Evolutionary conservation across 2,113 vertebrate species (phyloP).

Genomic region (Andinoacara biseriatus): DNA sequence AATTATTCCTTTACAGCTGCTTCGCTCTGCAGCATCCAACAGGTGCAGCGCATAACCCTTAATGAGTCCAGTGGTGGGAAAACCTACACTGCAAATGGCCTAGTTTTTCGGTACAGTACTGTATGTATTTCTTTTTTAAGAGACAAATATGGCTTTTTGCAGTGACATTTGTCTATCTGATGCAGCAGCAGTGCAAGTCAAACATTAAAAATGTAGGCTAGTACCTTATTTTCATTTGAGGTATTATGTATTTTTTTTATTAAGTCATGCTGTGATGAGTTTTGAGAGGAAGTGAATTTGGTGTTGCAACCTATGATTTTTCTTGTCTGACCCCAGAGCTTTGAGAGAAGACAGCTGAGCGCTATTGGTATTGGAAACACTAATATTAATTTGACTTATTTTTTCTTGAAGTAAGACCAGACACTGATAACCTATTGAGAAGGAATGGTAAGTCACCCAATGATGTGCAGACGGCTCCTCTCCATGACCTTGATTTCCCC

Average conservation of each 20-base stretch:
- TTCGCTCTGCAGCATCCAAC: too few species aligned
- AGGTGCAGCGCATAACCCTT: too few species aligned
- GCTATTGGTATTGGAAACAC: not conserved
- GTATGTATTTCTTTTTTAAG: too few species aligned
- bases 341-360: conserved; percentile 46
- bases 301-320: conserved; percentile 52
- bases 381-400: not conserved
- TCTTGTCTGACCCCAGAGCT: conserved; percentile 55
- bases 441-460: not conserved
- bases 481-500: not conserved
- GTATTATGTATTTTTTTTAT: not conserved
- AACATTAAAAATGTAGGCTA: too few species aligned
- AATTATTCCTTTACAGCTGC: too few species aligned
- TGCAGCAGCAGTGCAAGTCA: too few species aligned
- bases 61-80: too few species aligned
- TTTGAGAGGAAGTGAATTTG: not conserved
- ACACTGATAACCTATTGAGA: conserved; percentile 21
- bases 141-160: too few species aligned
- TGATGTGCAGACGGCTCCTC: not conserved
- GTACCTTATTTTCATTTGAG: not conserved
- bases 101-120: too few species aligned
- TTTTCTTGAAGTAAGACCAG: not conserved
- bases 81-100: too few species aligned
- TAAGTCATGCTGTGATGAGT: not conserved
- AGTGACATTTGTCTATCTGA: too few species aligned